Evolutionary conservation across 1,140 invertebrate genomes (phyloP), one percentile per base, ranked within the genome.

Genomic region (Drosophila pallidifrons): DNA sequence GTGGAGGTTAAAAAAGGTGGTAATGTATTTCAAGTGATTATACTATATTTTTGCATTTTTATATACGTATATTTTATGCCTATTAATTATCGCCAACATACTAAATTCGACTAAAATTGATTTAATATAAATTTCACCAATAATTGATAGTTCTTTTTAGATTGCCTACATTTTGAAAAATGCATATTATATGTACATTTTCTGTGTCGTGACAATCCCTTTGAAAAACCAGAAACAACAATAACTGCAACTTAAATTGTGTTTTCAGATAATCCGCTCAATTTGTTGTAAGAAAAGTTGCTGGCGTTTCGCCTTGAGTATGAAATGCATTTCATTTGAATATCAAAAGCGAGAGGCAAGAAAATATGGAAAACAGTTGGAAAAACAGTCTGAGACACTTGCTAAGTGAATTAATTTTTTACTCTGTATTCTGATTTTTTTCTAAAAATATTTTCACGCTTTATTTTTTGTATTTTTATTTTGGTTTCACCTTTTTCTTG

Each of bases 321-420:
- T 25, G 43, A 47, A 71, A 64, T 69, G 78, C 43, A 69, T 54
- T 69, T 70, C 51, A 80, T 79, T 69, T 67, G 66, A 67, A 59
- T 67, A 71, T 63, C 41, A 35, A 80, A 57, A 47, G 49, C 54
- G 38, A 20, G 16, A 28, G 59, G 52, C 49, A 61, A 67, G 32
- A 52, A 58, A 58, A 49, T 45, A n/a, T 55, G 57, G 32, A 30
- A 58, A 59, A 66, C 35, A 15, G 45, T 25, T 60, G 55, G 16
- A 41, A 43, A 59, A 54, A 46, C 38, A 61, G 57, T 35, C 32
- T 51, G 28, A 30, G 61, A 61, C 15, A 55, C 55, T 52, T 57
- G 47, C 46, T 77, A 88, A 86, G 79, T 85, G 76, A 82, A 82
- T 79, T 88, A 88, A 73, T 86, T 64, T 82, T 68, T 70, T 55